phyloP scores from a whole-genome alignment of 1,140 invertebrate species.

The Nasonia giraulti region DNA sequence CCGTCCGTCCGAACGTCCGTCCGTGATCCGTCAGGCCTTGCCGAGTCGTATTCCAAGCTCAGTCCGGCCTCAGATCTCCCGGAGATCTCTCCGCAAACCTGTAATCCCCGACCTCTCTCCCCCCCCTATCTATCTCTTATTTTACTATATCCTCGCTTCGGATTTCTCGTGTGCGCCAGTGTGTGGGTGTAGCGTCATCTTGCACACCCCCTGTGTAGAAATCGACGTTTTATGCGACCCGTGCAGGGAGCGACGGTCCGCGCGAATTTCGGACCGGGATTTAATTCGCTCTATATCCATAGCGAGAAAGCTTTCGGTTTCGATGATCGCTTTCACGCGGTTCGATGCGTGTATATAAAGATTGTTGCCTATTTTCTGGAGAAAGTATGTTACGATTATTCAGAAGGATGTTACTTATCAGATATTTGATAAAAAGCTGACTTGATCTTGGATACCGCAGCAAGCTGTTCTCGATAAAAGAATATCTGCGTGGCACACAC shows the following conservation, averaged over 20 bases:
- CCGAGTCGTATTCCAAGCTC: constrained; percentile 59
- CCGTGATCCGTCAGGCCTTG: constrained; percentile 41
- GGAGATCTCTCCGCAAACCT: constrained; percentile 72
- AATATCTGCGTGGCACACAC: too few relatives aligned
- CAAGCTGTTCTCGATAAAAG: too few relatives aligned
- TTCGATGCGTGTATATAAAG: too few relatives aligned
- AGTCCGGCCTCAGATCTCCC: constrained; percentile 67
- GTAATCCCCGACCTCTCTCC: constrained; percentile 67
- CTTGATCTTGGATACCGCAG: too few relatives aligned
- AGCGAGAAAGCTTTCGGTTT: too few relatives aligned
- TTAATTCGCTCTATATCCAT: too few relatives aligned
- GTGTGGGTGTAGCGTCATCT: constrained; percentile 14
- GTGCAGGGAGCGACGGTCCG: background rate
- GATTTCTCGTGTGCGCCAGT: background rate
- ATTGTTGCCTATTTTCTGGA: too few relatives aligned
- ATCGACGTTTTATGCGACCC: constrained; percentile 21
- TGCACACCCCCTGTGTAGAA: constrained; percentile 22
- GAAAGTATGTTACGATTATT: too few relatives aligned
- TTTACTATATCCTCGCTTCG: background rate
- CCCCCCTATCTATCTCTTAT: constrained; percentile 39
- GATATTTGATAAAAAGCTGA: too few relatives aligned
- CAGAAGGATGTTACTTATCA: too few relatives aligned
- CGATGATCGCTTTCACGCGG: too few relatives aligned
- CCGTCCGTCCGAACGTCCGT: constrained; percentile 61
- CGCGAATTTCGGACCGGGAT: background rate